Percentiles rank a stretch among this genome's conserved stretches.
Evolutionary conservation across 2,797 vertebrate genomes (phyloP).

Genomic region (Enteromius radiatus): DNA sequence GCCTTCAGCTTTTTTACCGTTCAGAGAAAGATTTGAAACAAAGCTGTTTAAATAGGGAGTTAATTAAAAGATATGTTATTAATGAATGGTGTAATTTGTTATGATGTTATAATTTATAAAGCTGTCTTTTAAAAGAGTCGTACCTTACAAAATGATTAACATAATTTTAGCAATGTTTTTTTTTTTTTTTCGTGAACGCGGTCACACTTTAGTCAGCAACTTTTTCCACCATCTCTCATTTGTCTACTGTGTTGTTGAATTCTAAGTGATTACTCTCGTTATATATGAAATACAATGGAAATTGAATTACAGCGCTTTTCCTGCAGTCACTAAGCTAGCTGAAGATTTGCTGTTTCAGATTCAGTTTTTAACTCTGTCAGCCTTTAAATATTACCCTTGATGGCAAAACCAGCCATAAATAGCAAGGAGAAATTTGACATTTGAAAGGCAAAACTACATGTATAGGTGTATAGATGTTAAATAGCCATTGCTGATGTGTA

Average conservation of each 20-base stretch:
- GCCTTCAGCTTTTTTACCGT: conserved; percentile 13
- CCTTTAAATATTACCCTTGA: neutral
- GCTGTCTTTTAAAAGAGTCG: neutral
- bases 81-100: neutral
- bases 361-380: neutral
- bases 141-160: neutral
- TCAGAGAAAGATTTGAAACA: neutral
- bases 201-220: neutral
- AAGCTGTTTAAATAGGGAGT: neutral
- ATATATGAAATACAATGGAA: neutral
- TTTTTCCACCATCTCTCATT: neutral
- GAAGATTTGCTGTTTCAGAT: neutral
- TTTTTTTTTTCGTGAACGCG: neutral
- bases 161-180: neutral
- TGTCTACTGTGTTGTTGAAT: neutral
- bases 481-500: neutral
- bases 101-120: neutral
- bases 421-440: too few relatives aligned
- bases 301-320: neutral
- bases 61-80: neutral
- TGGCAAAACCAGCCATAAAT: neutral
- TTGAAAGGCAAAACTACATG: neutral
- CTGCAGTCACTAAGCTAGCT: neutral
- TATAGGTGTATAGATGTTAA: neutral
- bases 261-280: neutral